Evolutionary conservation across 2,113 vertebrate species (phyloP).

Genomic region (Talpa occidentalis): DNA sequence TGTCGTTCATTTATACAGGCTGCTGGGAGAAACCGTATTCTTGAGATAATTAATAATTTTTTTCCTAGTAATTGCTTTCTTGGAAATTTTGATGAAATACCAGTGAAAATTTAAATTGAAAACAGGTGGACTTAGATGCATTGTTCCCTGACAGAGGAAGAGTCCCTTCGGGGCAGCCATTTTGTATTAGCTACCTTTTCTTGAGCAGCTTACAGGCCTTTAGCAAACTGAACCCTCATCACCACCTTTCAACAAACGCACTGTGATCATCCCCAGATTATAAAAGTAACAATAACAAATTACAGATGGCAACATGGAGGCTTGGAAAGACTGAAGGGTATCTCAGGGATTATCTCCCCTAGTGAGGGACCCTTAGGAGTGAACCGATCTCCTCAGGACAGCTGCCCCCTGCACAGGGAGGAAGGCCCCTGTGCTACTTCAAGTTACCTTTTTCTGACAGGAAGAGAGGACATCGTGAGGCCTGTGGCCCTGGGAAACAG

Average conservation of each 20-base stretch:
- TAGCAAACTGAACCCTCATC: not conserved
- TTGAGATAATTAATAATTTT: not conserved
- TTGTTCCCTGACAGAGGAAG: not conserved
- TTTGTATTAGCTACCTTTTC: not conserved
- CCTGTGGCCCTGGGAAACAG: not conserved
- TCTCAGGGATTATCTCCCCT: not conserved
- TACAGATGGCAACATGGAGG: not conserved
- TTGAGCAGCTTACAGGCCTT: not conserved
- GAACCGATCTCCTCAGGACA: not conserved
- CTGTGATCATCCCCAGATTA: not conserved
- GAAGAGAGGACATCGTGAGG: not conserved
- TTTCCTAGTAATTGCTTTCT: not conserved
- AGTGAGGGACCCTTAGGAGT: not conserved
- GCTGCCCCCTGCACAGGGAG: not conserved
- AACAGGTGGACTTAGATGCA: not conserved
- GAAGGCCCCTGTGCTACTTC: not conserved
- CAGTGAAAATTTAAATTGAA: not conserved
- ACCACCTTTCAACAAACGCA: not conserved
- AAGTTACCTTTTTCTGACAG: not conserved
- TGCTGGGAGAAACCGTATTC: not conserved
- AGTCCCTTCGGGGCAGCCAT: not conserved
- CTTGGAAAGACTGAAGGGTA: not conserved
- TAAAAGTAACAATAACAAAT: not conserved
- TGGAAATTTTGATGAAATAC: not conserved
- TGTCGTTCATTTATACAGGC: not conserved